These are phyloP conservation scores for Taenaris catops DNA, from an alignment of 2,888 invertebrate species.

Conservation along the genomic window DNA sequence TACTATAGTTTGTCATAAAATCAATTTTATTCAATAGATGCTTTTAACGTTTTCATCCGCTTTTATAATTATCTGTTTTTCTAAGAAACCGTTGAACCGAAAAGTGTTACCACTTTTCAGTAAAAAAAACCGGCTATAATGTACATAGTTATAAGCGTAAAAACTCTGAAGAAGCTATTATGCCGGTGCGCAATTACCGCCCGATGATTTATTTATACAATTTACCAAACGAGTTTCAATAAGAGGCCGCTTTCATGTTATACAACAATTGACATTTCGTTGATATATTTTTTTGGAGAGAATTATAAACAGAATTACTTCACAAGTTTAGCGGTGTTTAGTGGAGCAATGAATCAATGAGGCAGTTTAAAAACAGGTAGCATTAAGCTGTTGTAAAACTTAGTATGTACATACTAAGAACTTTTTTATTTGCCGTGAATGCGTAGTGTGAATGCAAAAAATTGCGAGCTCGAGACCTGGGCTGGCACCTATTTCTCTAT, in stretches of 20 bases:
- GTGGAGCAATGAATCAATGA: too few relatives aligned
- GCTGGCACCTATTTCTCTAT: too few relatives aligned
- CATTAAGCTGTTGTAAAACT: too few relatives aligned
- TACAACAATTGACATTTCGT: not conserved
- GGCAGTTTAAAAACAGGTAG: too few relatives aligned
- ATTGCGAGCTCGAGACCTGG: too few relatives aligned
- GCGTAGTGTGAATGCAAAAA: too few relatives aligned
- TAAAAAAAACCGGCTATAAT: constrained; percentile 3
- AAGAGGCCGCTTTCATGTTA: constrained; percentile 1
- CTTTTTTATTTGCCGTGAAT: too few relatives aligned
- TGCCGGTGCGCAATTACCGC: constrained; percentile 6
- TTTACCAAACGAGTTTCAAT: constrained; percentile 2
- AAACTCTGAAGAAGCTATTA: constrained; percentile 2
- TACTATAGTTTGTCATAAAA: constrained; percentile 8
- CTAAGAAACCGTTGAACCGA: constrained; percentile 5
- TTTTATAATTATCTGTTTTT: constrained; percentile 6
- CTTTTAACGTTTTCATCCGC: constrained; percentile 3
- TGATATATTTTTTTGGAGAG: too few relatives aligned
- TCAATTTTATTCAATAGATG: constrained; percentile 8
- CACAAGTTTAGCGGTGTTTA: too few relatives aligned
- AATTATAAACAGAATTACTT: too few relatives aligned
- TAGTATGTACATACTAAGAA: too few relatives aligned
- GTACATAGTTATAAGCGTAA: constrained; percentile 2
- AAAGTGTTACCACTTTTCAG: constrained; percentile 4
- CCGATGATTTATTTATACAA: constrained; percentile 3